Conservation (phyloP, 2,888 invertebrate species). For the Drosophila hamatofila region DNA sequence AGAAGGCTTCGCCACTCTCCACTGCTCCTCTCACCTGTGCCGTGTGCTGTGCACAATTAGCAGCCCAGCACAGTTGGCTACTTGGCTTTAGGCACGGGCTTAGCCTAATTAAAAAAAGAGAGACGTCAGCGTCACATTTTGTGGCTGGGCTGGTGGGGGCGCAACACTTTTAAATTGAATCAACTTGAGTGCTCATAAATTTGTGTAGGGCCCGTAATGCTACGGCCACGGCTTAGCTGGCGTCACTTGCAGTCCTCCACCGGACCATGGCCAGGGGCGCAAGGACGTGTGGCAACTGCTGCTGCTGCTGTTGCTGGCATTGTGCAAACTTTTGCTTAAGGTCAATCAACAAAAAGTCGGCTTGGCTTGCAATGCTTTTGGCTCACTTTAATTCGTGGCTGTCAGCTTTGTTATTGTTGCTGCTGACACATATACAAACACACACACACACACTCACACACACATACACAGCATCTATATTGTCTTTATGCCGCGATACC, state of each 20-base stretch:
- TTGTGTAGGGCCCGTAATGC: conserved; percentile 62
- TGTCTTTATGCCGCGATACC: conserved; percentile 2
- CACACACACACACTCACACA: background rate
- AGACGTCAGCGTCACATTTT: conserved; percentile 66
- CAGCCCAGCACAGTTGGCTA: conserved; percentile 67
- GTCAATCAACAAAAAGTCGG: conserved; percentile 56
- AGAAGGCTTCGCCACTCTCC: conserved; percentile 5
- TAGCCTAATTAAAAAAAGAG: conserved; percentile 80
- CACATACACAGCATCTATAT: background rate
- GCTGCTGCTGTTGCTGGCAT: conserved; percentile 41
- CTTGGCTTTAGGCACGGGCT: conserved; percentile 67
- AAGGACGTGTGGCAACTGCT: background rate
- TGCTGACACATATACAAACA: conserved; percentile 16
- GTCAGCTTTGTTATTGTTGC: conserved; percentile 39
- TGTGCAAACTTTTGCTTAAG: conserved; percentile 64
- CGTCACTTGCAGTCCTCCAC: conserved; percentile 68
- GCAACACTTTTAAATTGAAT: conserved; percentile 71
- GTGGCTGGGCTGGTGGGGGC: conserved; percentile 35
- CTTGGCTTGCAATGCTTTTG: conserved; percentile 38
- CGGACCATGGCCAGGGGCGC: conserved; percentile 23
- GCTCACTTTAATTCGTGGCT: conserved; percentile 55
- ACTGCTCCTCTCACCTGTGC: background rate
- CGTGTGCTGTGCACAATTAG: conserved; percentile 52
- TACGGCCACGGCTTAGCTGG: conserved; percentile 27
- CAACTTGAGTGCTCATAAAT: conserved; percentile 78